phyloP scores from a whole-genome alignment of 2,113 vertebrate species.

The Chauna torquata region DNA sequence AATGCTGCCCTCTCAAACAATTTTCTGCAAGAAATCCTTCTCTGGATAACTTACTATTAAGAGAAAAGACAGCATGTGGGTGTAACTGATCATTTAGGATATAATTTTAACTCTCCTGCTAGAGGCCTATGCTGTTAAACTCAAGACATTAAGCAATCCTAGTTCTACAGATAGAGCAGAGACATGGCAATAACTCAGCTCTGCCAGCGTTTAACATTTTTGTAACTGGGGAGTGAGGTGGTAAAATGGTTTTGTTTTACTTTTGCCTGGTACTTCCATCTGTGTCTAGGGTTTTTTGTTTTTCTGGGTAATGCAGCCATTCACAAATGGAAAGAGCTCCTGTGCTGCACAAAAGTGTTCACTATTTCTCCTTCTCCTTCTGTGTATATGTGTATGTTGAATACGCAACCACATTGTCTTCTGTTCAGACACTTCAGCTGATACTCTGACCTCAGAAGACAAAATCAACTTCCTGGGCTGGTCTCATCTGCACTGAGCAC shows the following conservation, averaged over 20 bases:
- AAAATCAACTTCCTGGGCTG: background rate
- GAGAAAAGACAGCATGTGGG: background rate
- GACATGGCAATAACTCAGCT: background rate
- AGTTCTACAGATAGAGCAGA: background rate
- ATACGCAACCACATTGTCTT: background rate
- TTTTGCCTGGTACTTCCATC: background rate
- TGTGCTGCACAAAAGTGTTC: background rate
- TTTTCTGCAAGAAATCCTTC: background rate
- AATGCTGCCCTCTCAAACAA: accelerated
- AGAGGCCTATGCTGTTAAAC: background rate
- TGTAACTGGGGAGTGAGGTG: background rate
- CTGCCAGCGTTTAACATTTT: background rate
- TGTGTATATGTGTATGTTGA: background rate
- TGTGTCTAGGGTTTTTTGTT: background rate
- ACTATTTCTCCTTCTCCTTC: background rate
- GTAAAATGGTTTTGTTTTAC: background rate
- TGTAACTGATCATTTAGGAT: background rate
- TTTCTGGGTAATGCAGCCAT: background rate
- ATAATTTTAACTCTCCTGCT: conserved; percentile 8
- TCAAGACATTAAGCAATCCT: background rate
- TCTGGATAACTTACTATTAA: background rate
- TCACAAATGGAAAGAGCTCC: background rate
- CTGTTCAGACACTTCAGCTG: background rate
- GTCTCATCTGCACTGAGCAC: background rate
- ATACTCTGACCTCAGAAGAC: background rate